Evolutionary conservation across 2,888 invertebrate species (phyloP), one percentile per base, ranked within the genome.

Genomic region (Chymomyza procnemis): DNA sequence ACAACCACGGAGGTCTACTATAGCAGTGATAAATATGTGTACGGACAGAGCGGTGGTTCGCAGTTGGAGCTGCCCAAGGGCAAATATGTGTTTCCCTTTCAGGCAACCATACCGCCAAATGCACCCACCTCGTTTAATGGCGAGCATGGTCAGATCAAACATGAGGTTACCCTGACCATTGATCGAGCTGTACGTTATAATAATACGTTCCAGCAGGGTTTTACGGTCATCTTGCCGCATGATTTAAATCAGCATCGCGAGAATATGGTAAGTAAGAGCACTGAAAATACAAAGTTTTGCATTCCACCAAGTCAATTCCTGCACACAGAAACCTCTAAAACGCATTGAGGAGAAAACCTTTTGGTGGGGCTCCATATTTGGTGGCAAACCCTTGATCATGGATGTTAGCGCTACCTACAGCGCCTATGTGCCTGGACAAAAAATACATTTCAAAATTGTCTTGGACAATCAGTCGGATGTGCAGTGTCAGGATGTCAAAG

Each of bases 181-280:
- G 97, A 97, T 89, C 93, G 96, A 9, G 96, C 97, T 3, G 96
- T 96, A 94, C 96, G 96, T 79, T 95, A 95, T 90, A 96, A 97
- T 90, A 95, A 96, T 79, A 95, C 94, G 70, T 94, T 94, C n/a
- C 95, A 96, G 89, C 93, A 93, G 87, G 94, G 94, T 4, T 96
- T 97, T 84, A 95, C 95, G 41, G 94, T 97, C 9, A 93, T 96
- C 64, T 94, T 95, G 69, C 93, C 95, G 9, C 92, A 95, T 79
- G 97, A 97, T 90, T 92, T 97, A 70, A 97, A 97, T 91, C 91
- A 93, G 66, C 94, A 94, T 88, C 92, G 93, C 8, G 92, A 93
- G 69, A 93, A 94, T 71, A 92, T 92, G 90, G 95, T 95, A 91
- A 87, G 90, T 69, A 3, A 64, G 12, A 16, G 12, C 18, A 30